Evolutionary conservation across 2,113 vertebrate genomes (phyloP).

Genomic region (Grantiella picta): DNA sequence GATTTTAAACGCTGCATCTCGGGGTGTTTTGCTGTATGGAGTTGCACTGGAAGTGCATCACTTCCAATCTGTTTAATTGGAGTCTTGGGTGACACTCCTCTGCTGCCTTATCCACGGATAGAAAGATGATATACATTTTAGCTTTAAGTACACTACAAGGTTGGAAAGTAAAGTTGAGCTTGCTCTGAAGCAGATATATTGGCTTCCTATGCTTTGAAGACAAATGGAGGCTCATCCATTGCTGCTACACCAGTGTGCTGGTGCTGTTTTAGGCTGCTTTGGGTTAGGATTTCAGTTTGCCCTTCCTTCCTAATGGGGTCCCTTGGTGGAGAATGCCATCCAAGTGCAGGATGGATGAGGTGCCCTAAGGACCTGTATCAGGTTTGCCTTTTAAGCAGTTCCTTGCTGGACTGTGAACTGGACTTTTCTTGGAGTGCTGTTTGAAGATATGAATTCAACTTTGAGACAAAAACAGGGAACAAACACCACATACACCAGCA

Average conservation of each 20-base stretch:
- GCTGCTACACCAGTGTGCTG: background rate
- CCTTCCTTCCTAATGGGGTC: conserved; percentile 75
- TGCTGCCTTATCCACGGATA: background rate
- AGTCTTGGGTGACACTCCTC: conserved; percentile 1
- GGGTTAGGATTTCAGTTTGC: conserved; percentile 55
- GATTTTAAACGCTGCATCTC: conserved; percentile 3
- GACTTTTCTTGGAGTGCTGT: background rate
- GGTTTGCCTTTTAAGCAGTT: conserved; percentile 33
- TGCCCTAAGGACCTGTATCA: conserved; percentile 43
- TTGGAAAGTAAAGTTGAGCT: conserved; percentile 52
- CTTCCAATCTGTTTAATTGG: conserved; percentile 31
- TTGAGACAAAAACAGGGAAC: background rate
- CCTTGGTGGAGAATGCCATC: conserved; percentile 70
- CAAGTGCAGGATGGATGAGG: conserved; percentile 64
- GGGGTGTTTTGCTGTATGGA: background rate
- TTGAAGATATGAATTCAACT: conserved; percentile 12
- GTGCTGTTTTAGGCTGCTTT: conserved; percentile 44
- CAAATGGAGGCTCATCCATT: conserved; percentile 61
- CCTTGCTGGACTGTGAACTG: conserved; percentile 31
- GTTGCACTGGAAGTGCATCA: background rate
- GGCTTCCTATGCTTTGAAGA: conserved; percentile 52
- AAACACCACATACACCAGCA: background rate
- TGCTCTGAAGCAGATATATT: conserved; percentile 47
- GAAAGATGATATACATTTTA: background rate
- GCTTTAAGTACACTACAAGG: conserved; percentile 34